phyloP scores from a whole-genome alignment of 1,140 invertebrate species.

The Pararge aegeria region DNA sequence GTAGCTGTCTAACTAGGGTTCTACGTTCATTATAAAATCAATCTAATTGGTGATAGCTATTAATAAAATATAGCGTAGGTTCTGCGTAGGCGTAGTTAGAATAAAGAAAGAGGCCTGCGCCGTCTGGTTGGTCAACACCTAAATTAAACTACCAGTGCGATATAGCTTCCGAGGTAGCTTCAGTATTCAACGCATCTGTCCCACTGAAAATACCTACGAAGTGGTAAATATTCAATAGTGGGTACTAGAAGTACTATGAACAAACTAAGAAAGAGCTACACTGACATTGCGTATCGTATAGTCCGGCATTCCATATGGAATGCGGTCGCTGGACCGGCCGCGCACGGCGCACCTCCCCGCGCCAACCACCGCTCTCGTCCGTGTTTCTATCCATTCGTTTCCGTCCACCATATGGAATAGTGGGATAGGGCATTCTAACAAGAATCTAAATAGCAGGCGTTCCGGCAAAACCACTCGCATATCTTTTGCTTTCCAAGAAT shows the following conservation, averaged over 20 bases:
- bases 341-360: conserved; percentile 54
- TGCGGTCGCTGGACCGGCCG: conserved; percentile 74
- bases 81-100: conserved; percentile 27
- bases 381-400: conserved; percentile 70
- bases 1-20: not conserved
- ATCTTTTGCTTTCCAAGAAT: conserved; percentile 29
- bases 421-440: conserved; percentile 62
- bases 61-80: conserved; percentile 32
- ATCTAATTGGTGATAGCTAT: conserved; percentile 22
- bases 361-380: conserved; percentile 64
- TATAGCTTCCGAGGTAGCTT: not conserved
- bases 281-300: conserved; percentile 75
- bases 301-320: conserved; percentile 76
- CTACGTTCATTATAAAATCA: not conserved
- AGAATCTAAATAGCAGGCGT: conserved; percentile 45
- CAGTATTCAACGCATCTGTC: conserved; percentile 31
- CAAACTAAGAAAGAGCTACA: conserved; percentile 52
- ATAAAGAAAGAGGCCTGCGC: conserved; percentile 55
- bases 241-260: conserved; percentile 33
- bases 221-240: conserved; percentile 62
- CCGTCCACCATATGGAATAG: conserved; percentile 69
- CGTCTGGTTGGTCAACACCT: conserved; percentile 49
- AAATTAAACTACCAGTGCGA: conserved; percentile 32
- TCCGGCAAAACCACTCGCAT: conserved; percentile 10
- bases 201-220: conserved; percentile 34